Evolutionary conservation across 2,888 invertebrate genomes (phyloP), one percentile per base, ranked within the genome.

Genomic region (Cryptophagus acutangulus): DNA sequence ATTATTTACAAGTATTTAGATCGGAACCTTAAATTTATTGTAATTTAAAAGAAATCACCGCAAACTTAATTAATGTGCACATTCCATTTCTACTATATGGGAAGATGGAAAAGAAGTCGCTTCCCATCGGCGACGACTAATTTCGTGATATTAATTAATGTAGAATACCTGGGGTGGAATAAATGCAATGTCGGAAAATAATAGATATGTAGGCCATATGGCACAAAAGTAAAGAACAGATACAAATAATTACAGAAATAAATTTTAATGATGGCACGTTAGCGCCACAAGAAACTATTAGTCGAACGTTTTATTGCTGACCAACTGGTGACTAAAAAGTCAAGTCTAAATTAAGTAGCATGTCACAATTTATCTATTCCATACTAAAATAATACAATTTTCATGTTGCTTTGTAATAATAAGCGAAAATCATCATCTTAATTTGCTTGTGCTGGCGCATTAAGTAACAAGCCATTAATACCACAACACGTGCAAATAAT

Each of bases 181-280:
- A n/a, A n/a, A n/a, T n/a, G n/a, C n/a, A n/a, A n/a, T n/a, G n/a
- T n/a, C n/a, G n/a, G n/a, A n/a, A n/a, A n/a, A n/a, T n/a, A n/a
- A n/a, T n/a, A n/a, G n/a, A n/a, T n/a, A n/a, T n/a, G 24, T 6
- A 48, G 51, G 49, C 59, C 61, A 62, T 62, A 62, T 63, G 62
- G 54, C 57, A 53, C 54, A 50, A 39, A 50, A 53, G 50, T 40
- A n/a, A n/a, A n/a, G 49, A 43, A 33, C 46, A 44, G 53, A 52
- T 57, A 53, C 59, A 61, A 60, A 58, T 63, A 61, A 64, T 62
- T 58, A 61, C 54, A 49, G 49, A 54, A 59, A 63, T 63, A 61
- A 62, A 62, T 62, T 53, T 61, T 55, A 60, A 61, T 57, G 52
- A 57, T 55, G 52, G 57, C 60, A 57, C 51, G 58, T 61, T 49